Percentiles rank a stretch among this genome's conserved stretches.
phyloP scores from a whole-genome alignment of 2,797 vertebrate genomes.

The Valencia hispanica region DNA sequence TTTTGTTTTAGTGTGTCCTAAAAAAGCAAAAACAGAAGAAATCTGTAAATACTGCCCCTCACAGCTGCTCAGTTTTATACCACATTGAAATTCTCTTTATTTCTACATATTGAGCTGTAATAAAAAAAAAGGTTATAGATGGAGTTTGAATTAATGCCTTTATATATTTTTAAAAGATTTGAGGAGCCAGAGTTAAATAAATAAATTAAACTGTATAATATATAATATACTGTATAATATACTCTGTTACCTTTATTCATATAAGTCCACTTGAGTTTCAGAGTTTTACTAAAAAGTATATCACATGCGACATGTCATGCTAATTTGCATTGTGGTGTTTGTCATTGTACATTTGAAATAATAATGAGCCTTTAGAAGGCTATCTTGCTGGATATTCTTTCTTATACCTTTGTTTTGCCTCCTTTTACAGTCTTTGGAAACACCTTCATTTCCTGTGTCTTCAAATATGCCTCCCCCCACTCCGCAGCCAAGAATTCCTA shows the following conservation, averaged over 20 bases:
- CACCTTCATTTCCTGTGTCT: background rate
- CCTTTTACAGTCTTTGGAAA: slow-evolving; percentile 8
- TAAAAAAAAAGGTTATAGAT: background rate
- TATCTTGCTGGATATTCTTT: background rate
- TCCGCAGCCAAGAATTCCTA: slow-evolving; percentile 33
- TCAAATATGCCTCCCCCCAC: background rate
- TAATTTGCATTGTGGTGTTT: background rate
- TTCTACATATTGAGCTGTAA: no score
- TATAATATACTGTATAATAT: no score
- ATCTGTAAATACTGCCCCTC: no score
- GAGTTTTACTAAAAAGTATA: background rate
- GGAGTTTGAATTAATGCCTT: background rate
- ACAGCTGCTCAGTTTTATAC: no score
- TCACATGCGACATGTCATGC: background rate
- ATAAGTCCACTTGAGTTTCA: background rate
- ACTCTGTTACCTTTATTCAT: background rate
- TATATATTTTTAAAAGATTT: background rate
- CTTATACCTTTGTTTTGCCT: background rate
- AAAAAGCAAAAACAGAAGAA: no score
- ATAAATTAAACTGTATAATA: background rate
- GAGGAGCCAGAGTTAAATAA: background rate
- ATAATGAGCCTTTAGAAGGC: background rate
- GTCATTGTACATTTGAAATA: background rate
- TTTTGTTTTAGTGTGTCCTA: no score
- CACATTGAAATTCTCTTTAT: no score